A percentile compares a stretch with the other conserved stretches of the same genome.
These are phyloP conservation scores for Distichodus sexfasciatus DNA, from an alignment of 2,797 vertebrate species.

Conservation along the genomic window DNA sequence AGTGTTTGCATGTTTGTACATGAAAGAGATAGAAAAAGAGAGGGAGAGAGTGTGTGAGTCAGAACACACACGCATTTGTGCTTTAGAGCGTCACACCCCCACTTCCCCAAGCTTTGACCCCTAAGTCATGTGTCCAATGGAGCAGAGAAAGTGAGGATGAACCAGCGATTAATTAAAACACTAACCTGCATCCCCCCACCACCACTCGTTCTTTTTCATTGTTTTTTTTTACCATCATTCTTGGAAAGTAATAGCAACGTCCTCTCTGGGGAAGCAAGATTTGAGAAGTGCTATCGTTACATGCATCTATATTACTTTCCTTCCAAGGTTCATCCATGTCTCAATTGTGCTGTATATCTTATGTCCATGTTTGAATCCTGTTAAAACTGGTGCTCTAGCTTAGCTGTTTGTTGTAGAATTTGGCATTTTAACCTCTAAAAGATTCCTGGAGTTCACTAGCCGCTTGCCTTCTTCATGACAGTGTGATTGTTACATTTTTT, in stretches of 20 bases:
- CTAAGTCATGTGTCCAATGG: slow-evolving; percentile 47
- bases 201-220: background rate
- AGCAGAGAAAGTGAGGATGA: slow-evolving; percentile 45
- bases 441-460: background rate
- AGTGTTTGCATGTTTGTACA: slow-evolving; percentile 30
- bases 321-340: background rate
- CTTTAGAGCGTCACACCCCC: slow-evolving; percentile 5
- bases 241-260: slow-evolving; percentile 1
- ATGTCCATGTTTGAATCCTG: background rate
- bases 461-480: background rate
- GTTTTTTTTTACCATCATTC: background rate
- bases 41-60: too few species aligned
- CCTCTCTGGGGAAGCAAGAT: background rate
- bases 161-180: slow-evolving; percentile 50
- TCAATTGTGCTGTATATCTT: background rate
- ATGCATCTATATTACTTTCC: background rate
- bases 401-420: background rate
- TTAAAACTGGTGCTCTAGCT: too few species aligned
- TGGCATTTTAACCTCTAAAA: background rate
- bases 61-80: too few species aligned
- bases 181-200: slow-evolving; percentile 29
- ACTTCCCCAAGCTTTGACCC: slow-evolving; percentile 45
- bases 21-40: too few species aligned
- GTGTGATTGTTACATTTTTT: background rate
- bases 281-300: background rate